phyloP scores from a whole-genome alignment of 2,797 vertebrate species.

The Enteromius mattozi region DNA sequence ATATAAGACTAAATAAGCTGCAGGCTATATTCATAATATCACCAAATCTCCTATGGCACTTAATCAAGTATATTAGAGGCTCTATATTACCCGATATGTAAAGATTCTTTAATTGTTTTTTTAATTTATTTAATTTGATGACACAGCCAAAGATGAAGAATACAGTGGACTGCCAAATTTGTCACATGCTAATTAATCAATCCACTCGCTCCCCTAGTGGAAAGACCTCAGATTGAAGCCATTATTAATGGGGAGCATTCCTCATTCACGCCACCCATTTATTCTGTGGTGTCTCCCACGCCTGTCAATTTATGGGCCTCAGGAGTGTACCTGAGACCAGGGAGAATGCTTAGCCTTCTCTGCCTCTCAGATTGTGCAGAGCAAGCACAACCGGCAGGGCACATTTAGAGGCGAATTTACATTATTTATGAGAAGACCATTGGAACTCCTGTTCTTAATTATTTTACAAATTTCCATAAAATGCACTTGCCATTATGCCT shows the following conservation, averaged over 20 bases:
- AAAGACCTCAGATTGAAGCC: conserved; percentile 57
- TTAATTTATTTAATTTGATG: neutral
- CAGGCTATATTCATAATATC: neutral
- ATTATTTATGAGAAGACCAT: conserved; percentile 83
- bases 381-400: conserved; percentile 78
- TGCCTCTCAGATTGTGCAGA: conserved; percentile 72
- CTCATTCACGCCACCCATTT: conserved; percentile 71
- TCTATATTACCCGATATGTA: neutral
- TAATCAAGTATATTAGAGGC: neutral
- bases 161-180: conserved; percentile 9
- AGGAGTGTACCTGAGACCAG: conserved; percentile 76
- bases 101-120: neutral
- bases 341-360: conserved; percentile 77
- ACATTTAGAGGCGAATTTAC: conserved; percentile 78
- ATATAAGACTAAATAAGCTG: neutral
- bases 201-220: conserved; percentile 32
- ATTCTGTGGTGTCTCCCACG: conserved; percentile 70
- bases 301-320: conserved; percentile 79
- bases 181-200: conserved; percentile 53
- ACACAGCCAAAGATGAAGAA: conserved; percentile 27
- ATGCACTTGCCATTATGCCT: conserved; percentile 51
- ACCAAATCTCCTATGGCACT: neutral
- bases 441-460: conserved; percentile 78
- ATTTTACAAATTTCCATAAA: conserved; percentile 76
- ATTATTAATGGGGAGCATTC: conserved; percentile 70